A percentile compares a stretch with the other conserved stretches of the same genome.
phyloP scores from a whole-genome alignment of 2,888 invertebrate species.

The Ormia ochracea region DNA sequence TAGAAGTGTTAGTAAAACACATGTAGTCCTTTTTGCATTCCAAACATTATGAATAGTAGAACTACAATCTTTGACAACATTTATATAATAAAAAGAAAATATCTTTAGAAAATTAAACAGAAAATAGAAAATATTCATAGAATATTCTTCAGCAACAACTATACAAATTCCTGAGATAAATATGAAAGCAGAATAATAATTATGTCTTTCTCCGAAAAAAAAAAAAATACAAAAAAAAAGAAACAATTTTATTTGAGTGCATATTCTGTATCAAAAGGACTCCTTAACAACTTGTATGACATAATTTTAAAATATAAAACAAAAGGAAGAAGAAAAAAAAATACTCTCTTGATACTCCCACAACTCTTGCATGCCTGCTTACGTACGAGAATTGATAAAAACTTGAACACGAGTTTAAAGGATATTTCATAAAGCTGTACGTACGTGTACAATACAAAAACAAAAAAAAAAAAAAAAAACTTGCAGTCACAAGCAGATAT shows the following conservation, averaged over 20 bases:
- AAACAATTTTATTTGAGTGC: not conserved
- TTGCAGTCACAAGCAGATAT: not conserved
- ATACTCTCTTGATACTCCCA: not conserved
- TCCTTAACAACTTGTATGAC: slow-evolving; percentile 32
- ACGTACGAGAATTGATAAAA: slow-evolving; percentile 17
- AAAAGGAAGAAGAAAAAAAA: too few relatives aligned
- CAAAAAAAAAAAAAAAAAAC: not conserved
- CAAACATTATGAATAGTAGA: not conserved
- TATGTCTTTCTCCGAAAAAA: not conserved
- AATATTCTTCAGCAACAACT: not conserved
- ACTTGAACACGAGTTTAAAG: slow-evolving; percentile 14
- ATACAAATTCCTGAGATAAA: not conserved
- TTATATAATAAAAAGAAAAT: not conserved
- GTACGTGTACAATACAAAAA: too few relatives aligned
- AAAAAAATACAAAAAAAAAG: not conserved
- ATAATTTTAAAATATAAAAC: slow-evolving; percentile 15
- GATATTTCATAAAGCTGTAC: slow-evolving; percentile 4
- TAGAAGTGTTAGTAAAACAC: not conserved
- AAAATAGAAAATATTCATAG: slow-evolving; percentile 3
- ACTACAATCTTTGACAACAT: not conserved
- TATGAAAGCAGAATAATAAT: not conserved
- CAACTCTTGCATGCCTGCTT: not conserved
- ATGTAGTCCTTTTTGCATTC: not conserved
- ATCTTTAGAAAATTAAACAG: not conserved
- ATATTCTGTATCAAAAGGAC: slow-evolving; percentile 7